Percentiles rank a stretch among this genome's conserved stretches.
phyloP scores from a whole-genome alignment of 2,888 invertebrate genomes.

The Torymus aiolomorphi region DNA sequence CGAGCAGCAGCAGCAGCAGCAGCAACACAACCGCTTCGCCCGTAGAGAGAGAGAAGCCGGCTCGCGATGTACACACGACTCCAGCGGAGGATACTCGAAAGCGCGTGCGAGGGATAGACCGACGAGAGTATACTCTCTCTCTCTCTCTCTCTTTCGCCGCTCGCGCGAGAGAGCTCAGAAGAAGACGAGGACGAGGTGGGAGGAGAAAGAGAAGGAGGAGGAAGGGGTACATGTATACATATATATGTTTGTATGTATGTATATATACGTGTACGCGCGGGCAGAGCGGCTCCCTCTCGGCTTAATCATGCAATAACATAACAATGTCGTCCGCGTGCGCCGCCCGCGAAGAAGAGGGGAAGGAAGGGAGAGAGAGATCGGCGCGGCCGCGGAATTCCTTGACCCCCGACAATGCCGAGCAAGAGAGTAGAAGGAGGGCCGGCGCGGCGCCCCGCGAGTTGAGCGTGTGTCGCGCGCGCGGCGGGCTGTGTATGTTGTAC shows the following conservation, averaged over 20 bases:
- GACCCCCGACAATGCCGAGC: conserved; percentile 1
- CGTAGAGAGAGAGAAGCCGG: no score
- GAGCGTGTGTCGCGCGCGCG: no score
- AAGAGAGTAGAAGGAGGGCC: neutral
- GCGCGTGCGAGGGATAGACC: conserved; percentile 24
- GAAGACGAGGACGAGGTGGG: neutral
- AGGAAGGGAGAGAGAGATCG: no score
- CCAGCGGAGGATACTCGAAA: conserved; percentile 15
- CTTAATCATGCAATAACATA: conserved; percentile 52
- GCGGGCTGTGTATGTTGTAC: no score
- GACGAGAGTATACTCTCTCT: conserved; percentile 18
- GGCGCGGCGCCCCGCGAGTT: no score
- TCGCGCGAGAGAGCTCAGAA: neutral
- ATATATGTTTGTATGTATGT: no score
- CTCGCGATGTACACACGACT: conserved; percentile 12
- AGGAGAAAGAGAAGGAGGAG: conserved; percentile 18
- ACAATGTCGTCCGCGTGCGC: conserved; percentile 47
- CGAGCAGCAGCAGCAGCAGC: no score
- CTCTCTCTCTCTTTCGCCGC: conserved; percentile 21
- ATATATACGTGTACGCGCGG: no score
- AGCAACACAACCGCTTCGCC: no score
- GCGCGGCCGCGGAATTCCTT: conserved; percentile 10
- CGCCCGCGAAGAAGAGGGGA: conserved; percentile 13
- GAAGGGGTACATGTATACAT: conserved; percentile 7
- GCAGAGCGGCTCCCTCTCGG: neutral